Percentiles rank a stretch among this genome's conserved stretches.
These are phyloP conservation scores for Ondatra zibethicus DNA, from an alignment of 2,113 vertebrate species.

Conservation along the genomic window DNA sequence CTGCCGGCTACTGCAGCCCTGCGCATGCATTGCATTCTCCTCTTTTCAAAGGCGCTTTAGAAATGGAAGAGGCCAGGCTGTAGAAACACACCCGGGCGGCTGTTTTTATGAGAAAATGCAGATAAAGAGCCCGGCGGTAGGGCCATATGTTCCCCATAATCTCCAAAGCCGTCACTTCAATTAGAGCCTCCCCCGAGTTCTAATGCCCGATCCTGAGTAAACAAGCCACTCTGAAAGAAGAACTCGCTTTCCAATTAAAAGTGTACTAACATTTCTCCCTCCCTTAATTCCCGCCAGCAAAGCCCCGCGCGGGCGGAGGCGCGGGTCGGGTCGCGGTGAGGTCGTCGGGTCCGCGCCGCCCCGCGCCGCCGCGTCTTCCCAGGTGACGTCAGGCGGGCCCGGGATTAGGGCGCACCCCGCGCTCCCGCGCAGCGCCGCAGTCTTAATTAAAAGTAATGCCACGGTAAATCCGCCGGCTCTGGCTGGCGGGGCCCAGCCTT, in stretches of 20 bases:
- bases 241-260: slow-evolving; percentile 91
- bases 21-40: not conserved
- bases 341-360: slow-evolving; percentile 75
- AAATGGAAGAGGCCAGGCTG: slow-evolving; percentile 60
- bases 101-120: slow-evolving; percentile 90
- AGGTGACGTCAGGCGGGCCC: slow-evolving; percentile 87
- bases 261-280: slow-evolving; percentile 87
- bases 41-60: slow-evolving; percentile 73
- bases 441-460: slow-evolving; percentile 90
- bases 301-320: slow-evolving; percentile 70
- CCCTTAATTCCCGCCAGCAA: slow-evolving; percentile 86
- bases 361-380: slow-evolving; percentile 80
- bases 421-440: slow-evolving; percentile 81
- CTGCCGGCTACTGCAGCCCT: not conserved
- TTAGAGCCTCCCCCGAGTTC: slow-evolving; percentile 88
- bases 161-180: slow-evolving; percentile 90
- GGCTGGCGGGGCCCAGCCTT: slow-evolving; percentile 34
- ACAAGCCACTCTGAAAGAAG: slow-evolving; percentile 89
- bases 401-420: slow-evolving; percentile 88
- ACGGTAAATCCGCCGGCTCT: slow-evolving; percentile 85
- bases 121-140: slow-evolving; percentile 85
- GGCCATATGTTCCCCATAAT: slow-evolving; percentile 91
- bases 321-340: slow-evolving; percentile 79
- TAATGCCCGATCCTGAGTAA: slow-evolving; percentile 87
- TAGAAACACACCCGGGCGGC: slow-evolving; percentile 75